Percentiles rank a stretch among this genome's conserved stretches.
Conservation (phyloP, 2,113 vertebrate species). For the Synodontis membranacea region DNA sequence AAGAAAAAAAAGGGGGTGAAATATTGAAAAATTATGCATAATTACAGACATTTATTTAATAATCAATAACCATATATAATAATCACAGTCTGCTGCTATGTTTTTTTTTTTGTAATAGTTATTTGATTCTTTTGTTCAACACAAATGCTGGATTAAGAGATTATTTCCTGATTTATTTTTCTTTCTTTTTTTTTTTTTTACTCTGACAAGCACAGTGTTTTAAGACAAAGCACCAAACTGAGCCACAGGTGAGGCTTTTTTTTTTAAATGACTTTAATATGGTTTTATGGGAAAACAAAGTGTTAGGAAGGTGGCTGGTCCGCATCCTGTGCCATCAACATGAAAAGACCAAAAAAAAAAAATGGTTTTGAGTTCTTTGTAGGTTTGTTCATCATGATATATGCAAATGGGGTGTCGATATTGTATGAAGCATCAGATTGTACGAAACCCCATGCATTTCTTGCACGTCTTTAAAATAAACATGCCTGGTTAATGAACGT, state of each 20-base stretch:
- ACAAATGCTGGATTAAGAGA: background rate
- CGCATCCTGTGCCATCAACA: slow-evolving; percentile 11
- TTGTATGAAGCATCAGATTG: slow-evolving; percentile 17
- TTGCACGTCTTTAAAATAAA: slow-evolving; percentile 39
- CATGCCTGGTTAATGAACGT: slow-evolving; percentile 1
- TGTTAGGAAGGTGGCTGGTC: slow-evolving; percentile 27
- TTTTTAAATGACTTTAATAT: background rate
- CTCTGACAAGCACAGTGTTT: slow-evolving; percentile 10
- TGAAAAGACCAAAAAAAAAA: background rate
- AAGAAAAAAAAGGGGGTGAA: background rate
- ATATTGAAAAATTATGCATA: background rate
- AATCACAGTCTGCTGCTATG: background rate
- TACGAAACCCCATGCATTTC: slow-evolving; percentile 8
- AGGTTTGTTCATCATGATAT: slow-evolving; percentile 12
- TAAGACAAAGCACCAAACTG: background rate
- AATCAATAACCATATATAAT: background rate
- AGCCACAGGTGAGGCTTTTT: background rate
- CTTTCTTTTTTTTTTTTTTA: background rate
- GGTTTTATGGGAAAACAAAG: background rate
- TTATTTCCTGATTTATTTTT: too few relatives aligned
- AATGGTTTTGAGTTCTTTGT: background rate
- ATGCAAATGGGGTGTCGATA: slow-evolving; percentile 7
- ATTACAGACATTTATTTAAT: background rate
- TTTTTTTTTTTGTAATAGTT: too few relatives aligned
- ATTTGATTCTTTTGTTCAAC: background rate